phyloP scores from a whole-genome alignment of 2,797 vertebrate genomes.

The Hippopotamyrus pictus region DNA sequence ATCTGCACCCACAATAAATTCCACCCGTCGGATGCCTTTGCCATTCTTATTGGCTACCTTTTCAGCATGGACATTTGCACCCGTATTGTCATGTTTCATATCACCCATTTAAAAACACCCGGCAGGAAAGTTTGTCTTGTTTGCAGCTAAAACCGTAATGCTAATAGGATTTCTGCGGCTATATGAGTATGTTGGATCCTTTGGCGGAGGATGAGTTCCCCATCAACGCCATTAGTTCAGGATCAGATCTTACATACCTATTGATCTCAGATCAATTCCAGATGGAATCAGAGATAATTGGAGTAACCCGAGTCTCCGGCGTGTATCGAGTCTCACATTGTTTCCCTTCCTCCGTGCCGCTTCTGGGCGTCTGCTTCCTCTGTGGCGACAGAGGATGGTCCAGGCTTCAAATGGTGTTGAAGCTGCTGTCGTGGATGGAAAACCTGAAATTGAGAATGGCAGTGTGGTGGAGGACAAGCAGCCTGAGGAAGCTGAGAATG shows the following conservation, averaged over 20 bases:
- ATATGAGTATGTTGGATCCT: not conserved
- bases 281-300: not conserved
- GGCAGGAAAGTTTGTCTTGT: not conserved
- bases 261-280: not conserved
- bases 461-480: slow-evolving; percentile 79
- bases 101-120: not conserved
- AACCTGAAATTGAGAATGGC: slow-evolving; percentile 83
- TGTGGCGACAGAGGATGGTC: slow-evolving; percentile 81
- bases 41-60: not conserved
- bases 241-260: not conserved
- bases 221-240: not conserved
- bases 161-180: not conserved
- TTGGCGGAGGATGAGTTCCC: not conserved
- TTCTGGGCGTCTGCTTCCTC: slow-evolving; percentile 13
- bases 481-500: slow-evolving; percentile 55
- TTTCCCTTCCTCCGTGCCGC: not conserved
- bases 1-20: not conserved
- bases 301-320: not conserved
- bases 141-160: not conserved
- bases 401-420: slow-evolving; percentile 78
- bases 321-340: not conserved
- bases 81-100: not conserved
- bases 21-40: not conserved
- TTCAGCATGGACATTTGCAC: not conserved
- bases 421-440: slow-evolving; percentile 77